Evolutionary conservation across 2,797 vertebrate species (phyloP).

Genomic region (Hybognathus amarus): DNA sequence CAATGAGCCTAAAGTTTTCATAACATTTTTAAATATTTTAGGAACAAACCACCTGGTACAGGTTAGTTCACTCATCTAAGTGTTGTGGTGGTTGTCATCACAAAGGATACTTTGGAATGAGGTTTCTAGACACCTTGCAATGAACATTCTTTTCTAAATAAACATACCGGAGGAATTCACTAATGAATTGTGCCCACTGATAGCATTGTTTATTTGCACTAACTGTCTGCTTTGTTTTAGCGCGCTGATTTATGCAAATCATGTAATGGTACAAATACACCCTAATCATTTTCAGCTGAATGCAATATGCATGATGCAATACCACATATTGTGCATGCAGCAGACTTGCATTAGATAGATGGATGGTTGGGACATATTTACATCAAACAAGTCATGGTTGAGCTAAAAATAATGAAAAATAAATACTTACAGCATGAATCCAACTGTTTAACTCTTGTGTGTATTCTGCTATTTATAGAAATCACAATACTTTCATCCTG

Average conservation of each 20-base stretch:
- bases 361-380: not conserved
- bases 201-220: conserved; percentile 24
- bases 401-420: not conserved
- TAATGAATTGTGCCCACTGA: conserved; percentile 30
- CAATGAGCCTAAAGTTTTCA: conserved; percentile 9
- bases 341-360: not conserved
- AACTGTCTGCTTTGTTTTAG: conserved; percentile 10
- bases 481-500: not conserved
- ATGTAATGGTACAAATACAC: not conserved
- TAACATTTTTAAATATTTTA: conserved; percentile 36
- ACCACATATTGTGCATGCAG: not conserved
- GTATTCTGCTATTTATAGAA: conserved; percentile 12
- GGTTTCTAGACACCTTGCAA: conserved; percentile 30
- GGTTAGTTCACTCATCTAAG: conserved; percentile 38
- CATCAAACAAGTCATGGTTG: not conserved
- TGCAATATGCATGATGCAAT: conserved; percentile 3
- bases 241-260: conserved; percentile 28
- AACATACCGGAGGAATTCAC: conserved; percentile 2
- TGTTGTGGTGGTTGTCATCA: conserved; percentile 38
- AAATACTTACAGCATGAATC: too few species aligned
- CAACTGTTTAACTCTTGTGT: not conserved
- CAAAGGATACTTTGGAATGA: conserved; percentile 32
- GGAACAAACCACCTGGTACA: conserved; percentile 14
- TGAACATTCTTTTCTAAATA: conserved; percentile 24
- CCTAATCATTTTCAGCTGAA: not conserved